Evolutionary conservation across 1,140 invertebrate species (phyloP).

Genomic region (Aphelinus atriplicis): DNA sequence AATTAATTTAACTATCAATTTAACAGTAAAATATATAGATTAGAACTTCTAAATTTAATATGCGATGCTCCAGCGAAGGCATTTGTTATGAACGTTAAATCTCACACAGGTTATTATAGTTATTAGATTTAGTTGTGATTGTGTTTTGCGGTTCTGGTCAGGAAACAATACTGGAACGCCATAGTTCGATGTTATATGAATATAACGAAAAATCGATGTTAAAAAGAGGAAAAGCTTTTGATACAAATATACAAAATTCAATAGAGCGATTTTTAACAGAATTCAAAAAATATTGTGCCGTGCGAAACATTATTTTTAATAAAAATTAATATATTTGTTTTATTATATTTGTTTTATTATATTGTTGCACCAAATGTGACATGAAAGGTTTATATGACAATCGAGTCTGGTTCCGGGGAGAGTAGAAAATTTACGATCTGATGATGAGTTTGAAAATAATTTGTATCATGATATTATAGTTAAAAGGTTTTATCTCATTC

Average conservation of each 20-base stretch:
- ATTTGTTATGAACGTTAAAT: constrained; percentile 44
- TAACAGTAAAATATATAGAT: constrained; percentile 16
- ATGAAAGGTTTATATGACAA: constrained; percentile 17
- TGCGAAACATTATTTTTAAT: too few species aligned
- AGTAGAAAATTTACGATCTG: constrained; percentile 16
- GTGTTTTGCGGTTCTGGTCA: too few species aligned
- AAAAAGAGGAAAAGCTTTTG: too few species aligned
- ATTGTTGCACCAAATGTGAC: constrained; percentile 42
- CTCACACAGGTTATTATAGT: constrained; percentile 41
- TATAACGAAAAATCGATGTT: too few species aligned
- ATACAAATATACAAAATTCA: too few species aligned
- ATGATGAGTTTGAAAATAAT: constrained; percentile 30
- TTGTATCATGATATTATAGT: constrained; percentile 42
- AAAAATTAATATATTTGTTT: too few species aligned
- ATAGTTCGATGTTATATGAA: too few species aligned
- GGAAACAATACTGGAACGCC: too few species aligned
- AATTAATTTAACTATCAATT: constrained; percentile 26
- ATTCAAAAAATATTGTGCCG: too few species aligned
- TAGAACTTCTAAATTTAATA: constrained; percentile 38
- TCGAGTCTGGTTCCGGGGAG: constrained; percentile 26
- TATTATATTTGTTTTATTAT: too few species aligned
- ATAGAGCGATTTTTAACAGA: too few species aligned
- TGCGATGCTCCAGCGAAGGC: constrained; percentile 46
- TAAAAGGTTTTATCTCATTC: constrained; percentile 40
- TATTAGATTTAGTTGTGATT: too few species aligned